Conservation (phyloP, 2,797 vertebrate species). For the Erethizon dorsatum region DNA sequence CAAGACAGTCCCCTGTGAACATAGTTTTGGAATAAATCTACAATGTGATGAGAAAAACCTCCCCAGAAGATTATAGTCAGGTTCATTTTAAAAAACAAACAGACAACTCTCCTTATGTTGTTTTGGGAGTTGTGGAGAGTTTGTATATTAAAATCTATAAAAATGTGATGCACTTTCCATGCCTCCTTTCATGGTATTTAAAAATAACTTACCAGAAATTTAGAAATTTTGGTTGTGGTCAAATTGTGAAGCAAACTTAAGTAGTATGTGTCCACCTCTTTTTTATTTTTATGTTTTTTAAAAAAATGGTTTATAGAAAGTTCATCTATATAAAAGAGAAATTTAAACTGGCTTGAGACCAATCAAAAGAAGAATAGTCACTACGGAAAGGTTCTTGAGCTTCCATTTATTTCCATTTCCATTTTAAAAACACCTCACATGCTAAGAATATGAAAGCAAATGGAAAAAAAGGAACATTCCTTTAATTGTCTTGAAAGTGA, state of each 20-base stretch:
- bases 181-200: neutral
- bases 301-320: neutral
- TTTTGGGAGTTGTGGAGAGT: neutral
- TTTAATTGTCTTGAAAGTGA: neutral
- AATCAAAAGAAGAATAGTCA: neutral
- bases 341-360: neutral
- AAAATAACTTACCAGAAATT: neutral
- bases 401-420: neutral
- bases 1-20: slow-evolving; percentile 32
- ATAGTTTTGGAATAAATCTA: slow-evolving; percentile 66
- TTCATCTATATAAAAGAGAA: neutral
- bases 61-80: slow-evolving; percentile 41
- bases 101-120: neutral
- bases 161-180: neutral
- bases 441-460: neutral
- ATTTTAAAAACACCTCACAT: neutral
- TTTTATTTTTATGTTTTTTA: neutral
- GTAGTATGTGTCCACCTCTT: rapidly evolving
- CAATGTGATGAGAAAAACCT: slow-evolving; percentile 11
- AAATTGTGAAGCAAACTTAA: neutral
- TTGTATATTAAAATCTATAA: neutral
- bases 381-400: neutral
- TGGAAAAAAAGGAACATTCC: neutral
- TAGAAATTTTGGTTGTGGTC: neutral
- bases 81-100: slow-evolving; percentile 12